phyloP scores from a whole-genome alignment of 2,113 vertebrate genomes.

The Pseudorhombus dupliciocellatus region DNA sequence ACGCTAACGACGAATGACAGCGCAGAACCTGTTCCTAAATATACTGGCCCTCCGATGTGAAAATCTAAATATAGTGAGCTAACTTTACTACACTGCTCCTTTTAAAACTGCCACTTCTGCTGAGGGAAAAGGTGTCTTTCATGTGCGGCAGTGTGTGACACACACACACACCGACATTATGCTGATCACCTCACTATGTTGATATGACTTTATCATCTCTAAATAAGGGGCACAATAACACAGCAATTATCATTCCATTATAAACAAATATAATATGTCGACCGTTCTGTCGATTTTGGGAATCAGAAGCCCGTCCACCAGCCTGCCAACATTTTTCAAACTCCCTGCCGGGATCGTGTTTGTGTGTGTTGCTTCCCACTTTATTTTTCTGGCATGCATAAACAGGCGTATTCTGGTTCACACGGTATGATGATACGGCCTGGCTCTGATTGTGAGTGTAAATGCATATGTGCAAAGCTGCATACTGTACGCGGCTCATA shows the following conservation, averaged over 20 bases:
- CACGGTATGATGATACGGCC: conserved; percentile 19
- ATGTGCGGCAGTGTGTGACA: background rate
- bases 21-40: background rate
- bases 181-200: background rate
- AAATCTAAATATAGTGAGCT: conserved; percentile 9
- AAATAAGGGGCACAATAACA: conserved; percentile 30
- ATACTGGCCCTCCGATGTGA: background rate
- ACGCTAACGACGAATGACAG: background rate
- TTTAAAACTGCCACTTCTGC: background rate
- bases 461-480: conserved; percentile 17
- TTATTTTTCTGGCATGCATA: conserved; percentile 30
- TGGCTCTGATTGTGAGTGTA: conserved; percentile 37
- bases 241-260: conserved; percentile 30
- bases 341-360: conserved; percentile 5
- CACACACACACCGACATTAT: background rate
- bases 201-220: conserved; percentile 1
- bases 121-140: background rate
- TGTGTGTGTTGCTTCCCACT: conserved; percentile 16
- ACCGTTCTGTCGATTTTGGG: conserved; percentile 24
- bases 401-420: conserved; percentile 16
- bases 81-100: background rate
- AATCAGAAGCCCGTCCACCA: conserved; percentile 13
- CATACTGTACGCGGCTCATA: conserved; percentile 26
- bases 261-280: conserved; percentile 45
- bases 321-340: conserved; percentile 28